Base-by-base conservation (phyloP, 2,113 vertebrate genomes). In the Bubalus kerabau region DNA sequence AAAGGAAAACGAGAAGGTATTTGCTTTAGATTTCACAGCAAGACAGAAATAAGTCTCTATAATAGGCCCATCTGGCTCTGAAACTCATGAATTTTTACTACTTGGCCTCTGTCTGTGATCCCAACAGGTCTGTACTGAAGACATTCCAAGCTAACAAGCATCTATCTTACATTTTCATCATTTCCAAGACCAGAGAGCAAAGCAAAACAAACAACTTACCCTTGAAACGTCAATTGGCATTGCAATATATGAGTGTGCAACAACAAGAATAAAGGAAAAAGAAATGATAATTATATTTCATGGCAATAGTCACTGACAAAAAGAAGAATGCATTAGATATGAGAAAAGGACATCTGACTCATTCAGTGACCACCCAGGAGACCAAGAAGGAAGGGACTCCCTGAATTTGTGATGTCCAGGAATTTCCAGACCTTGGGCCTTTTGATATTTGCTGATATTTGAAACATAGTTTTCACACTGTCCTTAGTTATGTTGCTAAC, bases 141-240 rank as follows among this genome's bases (percentile, higher is more conserved):
- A 80, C 13, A 76, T 43, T 85, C 0, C 30, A 94, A 10, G 9
- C 40, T 88, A 89, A 32, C 10, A 62, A 94, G 17, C 24, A 92
- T 48, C n/a, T 86, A 67, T 90, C 32, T 88, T 87, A 81, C 30
- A 9, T 92, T 92, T 97, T 93, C 46, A 83, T 43, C 67, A 67
- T 95, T 95, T 92, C 36, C 62, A 86, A 95, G n/a, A 62, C 78
- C 40, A 89, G n/a, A 88, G 11, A 91, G 93, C 13, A 94, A 91
- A 96, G 60, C 14, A 97, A 95, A 90, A 59, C 36, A 95, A 90
- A 50, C 36, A 67, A 67, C 4, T 71, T 91, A 19, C 1, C 8
- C 23, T 80, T 32, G 8, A 71, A 92, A 59, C 7, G 95, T 94
- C 50, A 78, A 23, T 28, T 83, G 16, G 8, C 40, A 54, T 16